Base-by-base conservation (phyloP, 1,140 invertebrate species). In the Steinernema khuongi region DNA sequence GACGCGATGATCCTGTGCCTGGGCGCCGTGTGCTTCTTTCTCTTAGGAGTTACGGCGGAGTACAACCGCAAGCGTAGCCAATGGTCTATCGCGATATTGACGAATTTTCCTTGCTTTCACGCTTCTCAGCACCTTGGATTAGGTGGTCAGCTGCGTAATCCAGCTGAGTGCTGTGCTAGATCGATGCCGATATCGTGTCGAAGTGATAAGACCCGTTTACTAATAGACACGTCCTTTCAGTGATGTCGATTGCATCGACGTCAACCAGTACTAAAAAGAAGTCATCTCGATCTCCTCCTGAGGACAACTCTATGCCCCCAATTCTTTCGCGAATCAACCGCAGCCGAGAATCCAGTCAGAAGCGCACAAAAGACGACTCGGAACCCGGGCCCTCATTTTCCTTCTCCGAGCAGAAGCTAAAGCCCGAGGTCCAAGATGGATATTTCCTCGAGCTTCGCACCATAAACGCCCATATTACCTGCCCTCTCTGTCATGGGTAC, bases 401-500 rank as follows among this genome's bases (percentile, higher is more conserved):
- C 50, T 7, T 4, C 11, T 26, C 11, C 19, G 26, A 60, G 19
- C 50, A 14, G 11, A 60, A 2, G 26, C 11, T 60, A 22, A 22
- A 60, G 50, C 50, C 50, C 22, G 14, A 11, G 50, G 50, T n/a
- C 19, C 36, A 41, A n/a, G 36, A 41, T 41, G 36, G 36, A 7
- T 60, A 60, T 60, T 60, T 17, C 50, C 50, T 60, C 11, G 50
- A 60, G 19, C 50, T 60, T 7, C 50, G 50, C 19, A 17, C 50
- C 7, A 60, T 60, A 11, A 60, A 60, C 50, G 50, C 7, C 2
- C 22, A 60, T 26, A 60, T 60, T 60, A 60, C 50, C 11, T 60
- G 50, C 19, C 22, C 50, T 11, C 50, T 60, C 11, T 60, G 50
- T 26, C 71, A 86, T 50, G 87, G 87, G 1, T 88, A 88, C 75